phyloP scores from a whole-genome alignment of 2,888 invertebrate species.

The Platycnemis pennipes region DNA sequence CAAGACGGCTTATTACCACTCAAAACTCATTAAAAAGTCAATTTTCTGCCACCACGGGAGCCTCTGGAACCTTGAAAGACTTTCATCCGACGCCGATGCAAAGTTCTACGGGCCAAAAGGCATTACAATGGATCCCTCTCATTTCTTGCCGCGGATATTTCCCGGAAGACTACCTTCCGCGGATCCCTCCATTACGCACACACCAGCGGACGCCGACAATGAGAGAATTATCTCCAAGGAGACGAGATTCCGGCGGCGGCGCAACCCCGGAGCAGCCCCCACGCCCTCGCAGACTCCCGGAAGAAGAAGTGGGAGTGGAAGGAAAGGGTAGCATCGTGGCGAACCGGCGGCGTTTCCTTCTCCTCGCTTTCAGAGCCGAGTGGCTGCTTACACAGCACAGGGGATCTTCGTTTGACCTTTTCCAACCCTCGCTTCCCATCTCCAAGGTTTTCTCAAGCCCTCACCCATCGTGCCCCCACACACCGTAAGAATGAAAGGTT shows the following conservation, averaged over 20 bases:
- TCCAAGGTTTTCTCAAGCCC: too few species aligned
- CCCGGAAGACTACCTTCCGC: background rate
- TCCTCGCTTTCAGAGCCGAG: too few species aligned
- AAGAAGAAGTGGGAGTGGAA: background rate
- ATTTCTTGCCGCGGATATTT: background rate
- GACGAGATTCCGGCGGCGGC: background rate
- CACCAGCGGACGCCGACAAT: constrained; percentile 25
- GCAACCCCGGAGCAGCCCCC: background rate
- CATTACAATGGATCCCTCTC: background rate
- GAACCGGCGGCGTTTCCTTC: too few species aligned
- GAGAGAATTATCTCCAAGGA: constrained; percentile 12
- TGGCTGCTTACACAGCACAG: background rate
- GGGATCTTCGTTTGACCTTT: too few species aligned
- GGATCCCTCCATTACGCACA: constrained; percentile 3
- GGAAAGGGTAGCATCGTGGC: too few species aligned
- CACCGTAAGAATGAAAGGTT: too few species aligned
- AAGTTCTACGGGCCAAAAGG: constrained; percentile 40
- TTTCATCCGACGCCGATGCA: constrained; percentile 7
- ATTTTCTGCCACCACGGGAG: constrained; percentile 18
- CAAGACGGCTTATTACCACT: constrained; percentile 31
- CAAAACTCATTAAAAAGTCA: constrained; percentile 37
- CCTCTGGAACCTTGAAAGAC: background rate
- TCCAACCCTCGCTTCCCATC: too few species aligned
- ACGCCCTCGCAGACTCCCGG: background rate
- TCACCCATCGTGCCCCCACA: too few species aligned